Conservation (phyloP, 2,888 invertebrate genomes). For the Watsonalla cultraria region DNA sequence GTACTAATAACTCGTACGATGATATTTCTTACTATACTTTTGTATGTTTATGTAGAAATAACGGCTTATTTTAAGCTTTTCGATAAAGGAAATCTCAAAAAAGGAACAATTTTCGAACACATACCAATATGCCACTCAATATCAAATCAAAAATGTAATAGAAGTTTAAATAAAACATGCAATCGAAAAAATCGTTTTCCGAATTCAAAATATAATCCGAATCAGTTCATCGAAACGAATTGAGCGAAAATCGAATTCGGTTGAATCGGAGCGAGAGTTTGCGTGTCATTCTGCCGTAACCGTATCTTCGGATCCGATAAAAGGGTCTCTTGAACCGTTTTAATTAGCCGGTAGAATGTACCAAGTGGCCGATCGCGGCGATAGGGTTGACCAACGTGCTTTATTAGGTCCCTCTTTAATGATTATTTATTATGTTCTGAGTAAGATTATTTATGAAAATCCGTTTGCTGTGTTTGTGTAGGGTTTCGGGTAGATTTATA, state of each 20-base stretch:
- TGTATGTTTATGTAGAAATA: too few species aligned
- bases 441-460: conserved; percentile 9
- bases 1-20: too few species aligned
- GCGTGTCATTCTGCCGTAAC: conserved; percentile 68
- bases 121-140: too few species aligned
- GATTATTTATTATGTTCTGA: not conserved
- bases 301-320: conserved; percentile 68
- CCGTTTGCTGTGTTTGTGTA: conserved; percentile 17
- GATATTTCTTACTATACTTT: too few species aligned
- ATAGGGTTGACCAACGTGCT: conserved; percentile 39
- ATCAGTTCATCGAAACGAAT: conserved; percentile 7
- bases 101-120: too few species aligned
- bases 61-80: too few species aligned
- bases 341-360: conserved; percentile 72
- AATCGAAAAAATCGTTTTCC: not conserved
- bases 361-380: conserved; percentile 43
- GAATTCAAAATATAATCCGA: not conserved
- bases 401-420: conserved; percentile 1
- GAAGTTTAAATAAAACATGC: not conserved
- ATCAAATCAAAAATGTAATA: too few species aligned
- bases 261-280: conserved; percentile 45
- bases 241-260: conserved; percentile 16
- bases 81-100: too few species aligned
- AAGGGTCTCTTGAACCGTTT: conserved; percentile 71
- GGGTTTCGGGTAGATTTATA: conserved; percentile 11